Conservation (phyloP, 2,113 vertebrate species). For the Agapornis roseicollis region DNA sequence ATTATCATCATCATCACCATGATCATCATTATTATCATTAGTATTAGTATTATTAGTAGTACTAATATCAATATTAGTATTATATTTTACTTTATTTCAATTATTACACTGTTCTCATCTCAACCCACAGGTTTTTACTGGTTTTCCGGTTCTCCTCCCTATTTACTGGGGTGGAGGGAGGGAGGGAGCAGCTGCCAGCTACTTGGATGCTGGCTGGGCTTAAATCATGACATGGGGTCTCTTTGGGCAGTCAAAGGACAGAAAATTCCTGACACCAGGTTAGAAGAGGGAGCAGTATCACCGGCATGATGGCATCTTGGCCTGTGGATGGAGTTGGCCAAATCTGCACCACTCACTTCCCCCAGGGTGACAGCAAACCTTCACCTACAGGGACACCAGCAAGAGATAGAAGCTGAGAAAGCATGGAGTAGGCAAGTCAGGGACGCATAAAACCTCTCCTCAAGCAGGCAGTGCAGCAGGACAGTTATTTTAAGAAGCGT, state of each 20-base stretch:
- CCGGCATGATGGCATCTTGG: not conserved
- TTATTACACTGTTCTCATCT: not conserved
- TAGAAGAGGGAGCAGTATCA: not conserved
- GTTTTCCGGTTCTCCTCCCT: not conserved
- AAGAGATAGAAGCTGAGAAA: not conserved
- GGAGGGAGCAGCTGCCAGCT: not conserved
- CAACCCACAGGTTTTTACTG: not conserved
- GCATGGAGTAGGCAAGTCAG: not conserved
- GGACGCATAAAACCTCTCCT: not conserved
- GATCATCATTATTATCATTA: not conserved
- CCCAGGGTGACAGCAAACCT: not conserved
- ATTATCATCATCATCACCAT: not conserved
- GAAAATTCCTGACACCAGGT: not conserved
- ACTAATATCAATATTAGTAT: not conserved
- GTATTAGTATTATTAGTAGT: not conserved
- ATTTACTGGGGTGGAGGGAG: not conserved
- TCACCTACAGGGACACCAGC: not conserved
- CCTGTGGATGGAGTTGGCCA: not conserved
- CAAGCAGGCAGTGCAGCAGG: not conserved
- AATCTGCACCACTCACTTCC: not conserved
- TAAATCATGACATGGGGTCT: not conserved
- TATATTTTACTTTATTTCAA: not conserved
- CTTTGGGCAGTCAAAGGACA: not conserved
- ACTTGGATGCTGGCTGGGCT: not conserved
- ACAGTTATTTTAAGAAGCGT: not conserved